Evolutionary conservation across 2,888 invertebrate genomes (phyloP), one percentile per base, ranked within the genome.

Genomic region (Drosophila longiperda): DNA sequence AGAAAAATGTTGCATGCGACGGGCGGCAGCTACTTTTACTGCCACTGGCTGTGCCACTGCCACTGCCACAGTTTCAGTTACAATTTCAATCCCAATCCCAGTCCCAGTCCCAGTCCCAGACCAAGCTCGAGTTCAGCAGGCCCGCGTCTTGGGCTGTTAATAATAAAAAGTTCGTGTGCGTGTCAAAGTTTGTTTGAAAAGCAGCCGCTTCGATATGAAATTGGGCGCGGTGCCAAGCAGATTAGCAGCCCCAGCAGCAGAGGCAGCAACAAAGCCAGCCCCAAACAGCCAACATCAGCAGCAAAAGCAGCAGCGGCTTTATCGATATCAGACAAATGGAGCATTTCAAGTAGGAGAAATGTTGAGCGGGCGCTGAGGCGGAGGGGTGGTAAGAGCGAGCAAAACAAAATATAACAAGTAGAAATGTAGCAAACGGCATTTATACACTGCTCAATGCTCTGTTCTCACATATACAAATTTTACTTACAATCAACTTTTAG

Each of bases 81-180:
- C 73, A 57, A 40, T 75, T 48, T 71, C 66, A 57, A 17, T 34
- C 50, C 54, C 64, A 29, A 15, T 23, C 32, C 38, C 45, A 45
- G 26, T 36, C 17, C 15, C 54, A 48, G 33, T 53, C 64, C 66
- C 72, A 26, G 20, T 20, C 38, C 48, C 49, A 52, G 34, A 32
- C 15, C 17, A 36, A 49, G 42, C 59, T 64, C 66, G 67, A 61
- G 66, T 61, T 64, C 66, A 59, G 65, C 55, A 66, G 57, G 48
- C 59, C 63, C 64, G 42, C 52, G 49, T 59, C 49, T 48, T 50
- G 34, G 23, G 33, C 48, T 75, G 74, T 87, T 87, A 87, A 83
- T 86, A 90, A 88, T 88, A 90, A 88, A 88, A 85, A 88, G 84
- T 89, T 87, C 81, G 85, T 89, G 90, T 89, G 89, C 89, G 90